These are phyloP conservation scores for Metallyticus violacea DNA, from an alignment of 2,888 invertebrate genomes.

Conservation along the genomic window DNA sequence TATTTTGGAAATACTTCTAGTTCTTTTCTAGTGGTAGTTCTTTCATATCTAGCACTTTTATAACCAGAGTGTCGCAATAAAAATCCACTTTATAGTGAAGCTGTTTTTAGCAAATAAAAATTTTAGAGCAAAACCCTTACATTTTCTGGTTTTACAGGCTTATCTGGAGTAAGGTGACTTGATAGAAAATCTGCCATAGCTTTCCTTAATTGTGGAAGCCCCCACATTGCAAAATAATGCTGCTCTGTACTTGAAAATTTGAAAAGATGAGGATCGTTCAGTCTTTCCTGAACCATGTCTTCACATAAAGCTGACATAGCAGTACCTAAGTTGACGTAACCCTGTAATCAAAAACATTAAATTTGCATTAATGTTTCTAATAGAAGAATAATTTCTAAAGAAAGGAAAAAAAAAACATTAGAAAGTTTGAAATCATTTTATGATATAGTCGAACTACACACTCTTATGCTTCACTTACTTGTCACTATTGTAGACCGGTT, in stretches of 20 bases:
- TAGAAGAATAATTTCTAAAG: no score
- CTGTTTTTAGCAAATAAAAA: background rate
- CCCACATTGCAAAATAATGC: slow-evolving; percentile 12
- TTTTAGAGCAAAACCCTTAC: background rate
- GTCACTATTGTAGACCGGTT: no score
- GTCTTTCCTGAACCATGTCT: background rate
- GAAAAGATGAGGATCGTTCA: background rate
- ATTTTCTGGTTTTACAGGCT: background rate
- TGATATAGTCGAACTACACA: no score
- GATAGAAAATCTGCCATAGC: background rate
- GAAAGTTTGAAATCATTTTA: no score
- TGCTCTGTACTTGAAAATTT: background rate
- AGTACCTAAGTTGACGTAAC: slow-evolving; percentile 1
- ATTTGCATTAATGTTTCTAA: no score
- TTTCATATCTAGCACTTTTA: no score
- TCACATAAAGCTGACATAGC: background rate
- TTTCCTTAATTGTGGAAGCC: background rate
- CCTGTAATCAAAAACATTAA: background rate
- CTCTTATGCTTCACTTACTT: no score
- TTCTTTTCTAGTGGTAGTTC: no score
- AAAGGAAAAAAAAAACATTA: no score
- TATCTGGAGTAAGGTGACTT: background rate
- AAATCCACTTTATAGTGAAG: no score
- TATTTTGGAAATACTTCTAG: no score
- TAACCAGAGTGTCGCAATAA: no score